Base-by-base conservation (phyloP, 2,888 invertebrate species). In the Hirtodrosophila cameraria region DNA sequence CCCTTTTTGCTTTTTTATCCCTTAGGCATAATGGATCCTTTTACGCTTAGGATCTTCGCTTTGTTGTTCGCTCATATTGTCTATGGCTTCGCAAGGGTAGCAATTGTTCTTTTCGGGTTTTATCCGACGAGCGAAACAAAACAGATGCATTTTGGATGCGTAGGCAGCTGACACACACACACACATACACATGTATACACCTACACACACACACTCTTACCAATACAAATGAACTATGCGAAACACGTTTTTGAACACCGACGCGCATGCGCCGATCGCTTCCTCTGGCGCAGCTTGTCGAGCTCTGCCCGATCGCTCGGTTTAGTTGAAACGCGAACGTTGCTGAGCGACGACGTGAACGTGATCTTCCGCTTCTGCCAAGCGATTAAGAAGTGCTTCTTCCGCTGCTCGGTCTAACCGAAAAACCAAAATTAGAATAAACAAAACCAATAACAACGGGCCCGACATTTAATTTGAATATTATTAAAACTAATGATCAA, bases 311-410 rank as follows among this genome's bases (percentile, higher is more conserved):
- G 36, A 42, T 25, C 41, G 49, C 78, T 82, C 82, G 82, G 85
- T 84, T 81, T 82, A 82, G 82, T 82, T 81, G 57, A 76, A 79
- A 70, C 76, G 76, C 82, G 66, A 76, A 61, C 79, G 74, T 79
- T 68, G 65, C 63, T 59, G 58, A 52, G 76, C 65, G 53, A 67
- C 74, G 79, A 76, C 75, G 83, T 69, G 62, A 50, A 76, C 75
- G 83, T 69, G 62, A 50, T 64, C 69, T 64, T 71, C 57, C 66
- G 70, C 57, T 33, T 18, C 16, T 18, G 2, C 18, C 46, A 43
- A 59, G 42, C 39, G 39, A 15, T 39, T 11, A 45, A 64, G 46
- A 45, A 64, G 46, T 68, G 79, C 74, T 76, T 79, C 76, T 79
- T 68, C 60, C 39, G 35, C 13, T 20, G 43, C 15, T 38, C 66